Evolutionary conservation across 2,797 vertebrate genomes (phyloP).

Genomic region (Artibeus lituratus): DNA sequence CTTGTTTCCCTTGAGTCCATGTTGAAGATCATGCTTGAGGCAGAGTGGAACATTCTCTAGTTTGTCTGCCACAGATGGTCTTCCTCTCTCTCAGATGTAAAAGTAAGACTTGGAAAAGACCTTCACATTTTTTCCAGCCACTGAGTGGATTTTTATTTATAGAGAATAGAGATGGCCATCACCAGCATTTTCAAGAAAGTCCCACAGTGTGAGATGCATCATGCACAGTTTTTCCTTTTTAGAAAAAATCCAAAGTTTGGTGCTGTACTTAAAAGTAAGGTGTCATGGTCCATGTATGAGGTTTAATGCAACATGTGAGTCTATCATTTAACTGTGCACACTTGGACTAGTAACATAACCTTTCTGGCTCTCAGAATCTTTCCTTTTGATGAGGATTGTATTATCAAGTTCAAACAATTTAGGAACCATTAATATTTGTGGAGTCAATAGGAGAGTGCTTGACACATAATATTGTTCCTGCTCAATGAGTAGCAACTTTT

Average conservation of each 20-base stretch:
- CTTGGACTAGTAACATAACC: rapidly evolving
- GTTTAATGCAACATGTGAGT: background rate
- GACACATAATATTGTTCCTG: background rate
- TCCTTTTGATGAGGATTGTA: background rate
- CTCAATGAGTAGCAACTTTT: background rate
- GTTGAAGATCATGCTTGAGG: background rate
- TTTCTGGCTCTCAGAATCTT: background rate
- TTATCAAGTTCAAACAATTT: background rate
- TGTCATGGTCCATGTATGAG: background rate
- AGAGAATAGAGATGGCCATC: too few species aligned
- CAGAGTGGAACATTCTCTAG: background rate
- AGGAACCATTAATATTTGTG: rapidly evolving
- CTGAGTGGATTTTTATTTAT: too few species aligned
- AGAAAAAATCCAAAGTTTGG: too few species aligned
- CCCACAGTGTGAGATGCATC: too few species aligned
- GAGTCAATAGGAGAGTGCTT: rapidly evolving
- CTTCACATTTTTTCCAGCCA: too few species aligned
- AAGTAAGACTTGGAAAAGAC: too few species aligned
- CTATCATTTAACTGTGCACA: background rate
- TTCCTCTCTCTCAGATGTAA: too few species aligned
- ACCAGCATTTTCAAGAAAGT: too few species aligned
- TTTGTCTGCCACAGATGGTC: rapidly evolving
- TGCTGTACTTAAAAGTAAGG: background rate
- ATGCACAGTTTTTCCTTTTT: too few species aligned
- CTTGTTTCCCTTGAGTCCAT: background rate